phyloP scores from a whole-genome alignment of 23 tunicate species.

The Halocynthia aurantium region DNA sequence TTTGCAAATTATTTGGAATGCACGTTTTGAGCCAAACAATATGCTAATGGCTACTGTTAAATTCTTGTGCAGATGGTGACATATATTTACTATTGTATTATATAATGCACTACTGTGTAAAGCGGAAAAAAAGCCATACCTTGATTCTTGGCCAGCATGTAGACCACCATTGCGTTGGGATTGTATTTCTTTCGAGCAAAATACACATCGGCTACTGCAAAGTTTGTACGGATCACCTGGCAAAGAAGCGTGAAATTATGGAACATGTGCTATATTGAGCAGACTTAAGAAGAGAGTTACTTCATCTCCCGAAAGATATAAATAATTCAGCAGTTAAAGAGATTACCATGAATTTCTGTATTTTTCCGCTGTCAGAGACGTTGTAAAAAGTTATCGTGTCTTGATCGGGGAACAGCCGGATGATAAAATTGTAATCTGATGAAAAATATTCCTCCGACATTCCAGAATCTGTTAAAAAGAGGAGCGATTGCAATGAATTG shows the following conservation, averaged over 20 bases:
- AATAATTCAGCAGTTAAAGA: no score
- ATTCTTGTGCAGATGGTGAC: no score
- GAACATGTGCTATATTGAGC: no score
- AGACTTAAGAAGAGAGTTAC: no score
- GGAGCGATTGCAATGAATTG: not conserved
- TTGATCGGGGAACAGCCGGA: not conserved
- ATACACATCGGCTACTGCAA: conserved; percentile 30
- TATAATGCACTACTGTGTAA: no score
- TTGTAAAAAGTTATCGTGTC: conserved; percentile 4
- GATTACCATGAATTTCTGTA: conserved; percentile 3
- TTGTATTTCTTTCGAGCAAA: conserved; percentile 22
- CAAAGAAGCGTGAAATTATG: not conserved
- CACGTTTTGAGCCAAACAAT: no score
- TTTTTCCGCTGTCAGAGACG: not conserved
- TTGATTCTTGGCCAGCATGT: conserved; percentile 34
- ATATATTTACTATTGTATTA: no score
- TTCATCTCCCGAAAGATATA: no score
- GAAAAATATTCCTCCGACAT: conserved; percentile 1
- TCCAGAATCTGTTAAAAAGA: conserved; percentile 1
- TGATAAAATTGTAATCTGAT: conserved; percentile 1
- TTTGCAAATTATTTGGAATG: no score
- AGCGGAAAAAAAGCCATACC: not conserved
- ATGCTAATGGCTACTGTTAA: no score
- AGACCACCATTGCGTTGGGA: conserved; percentile 19
- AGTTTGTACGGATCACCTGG: conserved; percentile 42